Conservation (phyloP, 2,797 vertebrate genomes). For the Pseudochromis fuscus region DNA sequence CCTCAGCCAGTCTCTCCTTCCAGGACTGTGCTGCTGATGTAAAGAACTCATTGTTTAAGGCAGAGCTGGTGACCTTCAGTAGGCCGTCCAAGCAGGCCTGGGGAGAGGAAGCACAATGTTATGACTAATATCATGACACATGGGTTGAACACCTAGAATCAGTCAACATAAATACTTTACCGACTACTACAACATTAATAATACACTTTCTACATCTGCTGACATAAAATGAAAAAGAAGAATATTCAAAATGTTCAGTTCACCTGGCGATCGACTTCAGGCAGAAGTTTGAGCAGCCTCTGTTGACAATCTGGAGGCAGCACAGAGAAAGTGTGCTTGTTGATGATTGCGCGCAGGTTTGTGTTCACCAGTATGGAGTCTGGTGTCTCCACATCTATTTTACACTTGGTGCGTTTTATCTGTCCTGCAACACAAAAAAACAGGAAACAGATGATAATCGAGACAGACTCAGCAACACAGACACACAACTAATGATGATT, state of each 20-base stretch:
- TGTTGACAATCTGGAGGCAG: conserved; percentile 93
- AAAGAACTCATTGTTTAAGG: conserved; percentile 99
- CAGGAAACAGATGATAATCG: conserved; percentile 22
- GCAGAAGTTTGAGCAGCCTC: conserved; percentile 91
- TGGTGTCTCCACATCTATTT: conserved; percentile 98
- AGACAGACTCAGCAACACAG: conserved; percentile 17
- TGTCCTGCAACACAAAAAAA: conserved; percentile 87
- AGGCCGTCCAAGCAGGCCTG: conserved; percentile 93
- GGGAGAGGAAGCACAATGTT: conserved; percentile 57
- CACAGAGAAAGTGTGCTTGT: conserved; percentile 95
- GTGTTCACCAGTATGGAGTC: conserved; percentile 99
- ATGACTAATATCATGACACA: conserved; percentile 39
- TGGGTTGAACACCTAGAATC: background rate
- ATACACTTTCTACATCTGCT: background rate
- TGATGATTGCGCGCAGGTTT: conserved; percentile 95
- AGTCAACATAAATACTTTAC: background rate
- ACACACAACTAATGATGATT: background rate
- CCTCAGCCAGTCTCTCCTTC: conserved; percentile 97
- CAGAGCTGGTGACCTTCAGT: conserved; percentile 93
- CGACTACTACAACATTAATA: background rate
- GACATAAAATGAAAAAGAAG: background rate
- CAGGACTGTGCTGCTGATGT: conserved; percentile 97
- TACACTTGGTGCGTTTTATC: conserved; percentile 92
- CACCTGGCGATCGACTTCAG: conserved; percentile 96
- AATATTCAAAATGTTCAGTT: conserved; percentile 16